These are phyloP conservation scores for Erannis defoliaria DNA, from an alignment of 2,888 invertebrate genomes.

Conservation along the genomic window DNA sequence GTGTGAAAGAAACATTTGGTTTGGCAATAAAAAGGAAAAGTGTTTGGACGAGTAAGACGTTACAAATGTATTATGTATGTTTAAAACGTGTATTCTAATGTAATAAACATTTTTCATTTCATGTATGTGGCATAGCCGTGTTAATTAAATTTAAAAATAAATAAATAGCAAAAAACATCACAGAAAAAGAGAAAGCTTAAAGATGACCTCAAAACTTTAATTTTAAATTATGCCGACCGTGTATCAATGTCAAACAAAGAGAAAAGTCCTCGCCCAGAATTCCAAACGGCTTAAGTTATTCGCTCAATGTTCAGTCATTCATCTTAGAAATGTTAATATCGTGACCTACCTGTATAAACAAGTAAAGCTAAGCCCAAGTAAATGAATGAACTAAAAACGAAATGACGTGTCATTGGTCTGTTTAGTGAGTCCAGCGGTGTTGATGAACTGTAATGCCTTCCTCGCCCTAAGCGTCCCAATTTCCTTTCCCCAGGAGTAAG, in stretches of 20 bases:
- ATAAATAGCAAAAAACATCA: too few relatives aligned
- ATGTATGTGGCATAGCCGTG: too few relatives aligned
- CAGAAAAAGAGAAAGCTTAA: constrained; percentile 13
- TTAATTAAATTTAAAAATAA: too few relatives aligned
- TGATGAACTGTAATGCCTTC: constrained; percentile 23
- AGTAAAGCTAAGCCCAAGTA: not conserved
- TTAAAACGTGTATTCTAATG: too few relatives aligned
- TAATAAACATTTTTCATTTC: too few relatives aligned
- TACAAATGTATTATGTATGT: too few relatives aligned
- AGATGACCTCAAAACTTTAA: constrained; percentile 11
- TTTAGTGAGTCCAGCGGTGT: constrained; percentile 20
- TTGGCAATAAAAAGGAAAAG: not conserved
- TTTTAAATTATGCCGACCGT: constrained; percentile 21
- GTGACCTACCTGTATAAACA: constrained; percentile 9
- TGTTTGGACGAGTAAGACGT: not conserved
- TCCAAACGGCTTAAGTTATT: constrained; percentile 3
- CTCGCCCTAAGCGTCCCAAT: constrained; percentile 21
- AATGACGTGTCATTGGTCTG: constrained; percentile 24
- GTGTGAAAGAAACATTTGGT: not conserved
- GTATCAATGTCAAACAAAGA: constrained; percentile 25
- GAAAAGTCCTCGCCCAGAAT: constrained; percentile 7
- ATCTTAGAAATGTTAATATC: constrained; percentile 14
- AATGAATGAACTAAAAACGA: constrained; percentile 15
- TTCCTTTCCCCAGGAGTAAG: constrained; percentile 27
- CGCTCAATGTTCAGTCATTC: not conserved